phyloP scores from a whole-genome alignment of 35 echinoderm and acorn worm species.

The Chiridota heheva region DNA sequence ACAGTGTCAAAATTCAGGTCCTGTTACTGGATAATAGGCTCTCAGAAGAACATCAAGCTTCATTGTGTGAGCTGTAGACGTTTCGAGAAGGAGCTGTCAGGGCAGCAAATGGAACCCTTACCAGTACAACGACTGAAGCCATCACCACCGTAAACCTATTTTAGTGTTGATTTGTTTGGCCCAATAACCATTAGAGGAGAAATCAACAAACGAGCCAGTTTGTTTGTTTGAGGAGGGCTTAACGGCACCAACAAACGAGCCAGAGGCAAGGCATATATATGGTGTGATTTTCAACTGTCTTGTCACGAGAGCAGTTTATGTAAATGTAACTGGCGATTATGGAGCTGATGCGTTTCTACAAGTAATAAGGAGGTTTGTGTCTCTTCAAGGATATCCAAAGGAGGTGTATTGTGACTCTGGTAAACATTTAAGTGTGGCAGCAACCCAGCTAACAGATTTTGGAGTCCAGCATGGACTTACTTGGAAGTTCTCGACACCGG shows the following conservation, averaged over 20 bases:
- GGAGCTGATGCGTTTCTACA: constrained; percentile 37
- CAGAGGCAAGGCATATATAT: constrained; percentile 47
- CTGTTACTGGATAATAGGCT: constrained; percentile 31
- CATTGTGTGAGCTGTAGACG: constrained; percentile 37
- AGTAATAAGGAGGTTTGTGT: constrained; percentile 42
- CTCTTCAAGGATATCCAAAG: constrained; percentile 37
- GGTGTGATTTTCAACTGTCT: constrained; percentile 55
- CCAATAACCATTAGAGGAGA: constrained; percentile 45
- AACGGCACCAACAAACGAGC: constrained; percentile 36
- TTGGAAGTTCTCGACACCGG: constrained; percentile 48
- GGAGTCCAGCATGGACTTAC: constrained; percentile 14
- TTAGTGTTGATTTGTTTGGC: constrained; percentile 57
- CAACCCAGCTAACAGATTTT: constrained; percentile 16
- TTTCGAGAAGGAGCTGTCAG: constrained; percentile 14
- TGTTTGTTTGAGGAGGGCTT: too few species aligned
- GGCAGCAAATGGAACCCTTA: constrained; percentile 52
- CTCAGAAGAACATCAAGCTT: constrained; percentile 14
- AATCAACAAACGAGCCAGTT: constrained; percentile 37
- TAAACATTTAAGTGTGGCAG: constrained; percentile 28
- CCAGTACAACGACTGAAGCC: constrained; percentile 52
- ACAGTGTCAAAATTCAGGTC: constrained; percentile 48
- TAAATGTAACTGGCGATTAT: constrained; percentile 36
- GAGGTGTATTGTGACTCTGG: constrained; percentile 45
- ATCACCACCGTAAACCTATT: constrained; percentile 58
- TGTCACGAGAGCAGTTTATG: constrained; percentile 45